These are phyloP conservation scores for Holothuria leucospilota DNA, from an alignment of 53 echinoderm and acorn worm genomes.

Conservation along the genomic window DNA sequence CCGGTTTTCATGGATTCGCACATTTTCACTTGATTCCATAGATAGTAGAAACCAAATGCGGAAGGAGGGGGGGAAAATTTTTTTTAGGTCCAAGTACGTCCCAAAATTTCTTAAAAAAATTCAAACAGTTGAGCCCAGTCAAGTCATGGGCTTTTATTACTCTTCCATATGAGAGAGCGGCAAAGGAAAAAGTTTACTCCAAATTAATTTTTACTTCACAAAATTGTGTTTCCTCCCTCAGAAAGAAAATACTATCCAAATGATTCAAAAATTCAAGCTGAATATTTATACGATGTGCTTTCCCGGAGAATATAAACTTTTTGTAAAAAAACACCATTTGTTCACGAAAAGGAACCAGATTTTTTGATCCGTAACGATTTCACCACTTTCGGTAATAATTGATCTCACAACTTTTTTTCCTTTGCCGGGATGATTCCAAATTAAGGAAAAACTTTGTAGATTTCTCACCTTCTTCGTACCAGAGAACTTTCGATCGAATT, in stretches of 20 bases:
- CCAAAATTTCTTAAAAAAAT: constrained; percentile 63
- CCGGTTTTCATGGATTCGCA: constrained; percentile 26
- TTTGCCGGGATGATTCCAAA: too few relatives aligned
- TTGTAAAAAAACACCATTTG: neutral
- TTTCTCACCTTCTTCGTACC: constrained; percentile 18
- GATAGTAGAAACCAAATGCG: neutral
- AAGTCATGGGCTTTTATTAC: constrained; percentile 59
- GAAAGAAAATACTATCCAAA: neutral
- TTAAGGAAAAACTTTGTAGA: too few relatives aligned
- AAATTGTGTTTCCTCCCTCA: neutral
- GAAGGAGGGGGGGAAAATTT: too few relatives aligned
- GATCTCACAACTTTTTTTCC: neutral
- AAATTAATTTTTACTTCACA: constrained; percentile 20
- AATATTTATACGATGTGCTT: neutral
- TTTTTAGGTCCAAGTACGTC: constrained; percentile 29
- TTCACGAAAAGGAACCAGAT: neutral
- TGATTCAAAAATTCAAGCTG: neutral
- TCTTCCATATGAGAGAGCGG: constrained; percentile 42
- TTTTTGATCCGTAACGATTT: constrained; percentile 5
- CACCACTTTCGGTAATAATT: neutral
- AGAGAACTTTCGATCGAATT: neutral
- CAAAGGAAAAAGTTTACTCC: constrained; percentile 9
- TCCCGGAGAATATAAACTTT: neutral
- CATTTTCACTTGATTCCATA: constrained; percentile 11
- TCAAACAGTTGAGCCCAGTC: constrained; percentile 66